Evolutionary conservation across 2,113 vertebrate genomes (phyloP).

Genomic region (Pituophis catenifer): DNA sequence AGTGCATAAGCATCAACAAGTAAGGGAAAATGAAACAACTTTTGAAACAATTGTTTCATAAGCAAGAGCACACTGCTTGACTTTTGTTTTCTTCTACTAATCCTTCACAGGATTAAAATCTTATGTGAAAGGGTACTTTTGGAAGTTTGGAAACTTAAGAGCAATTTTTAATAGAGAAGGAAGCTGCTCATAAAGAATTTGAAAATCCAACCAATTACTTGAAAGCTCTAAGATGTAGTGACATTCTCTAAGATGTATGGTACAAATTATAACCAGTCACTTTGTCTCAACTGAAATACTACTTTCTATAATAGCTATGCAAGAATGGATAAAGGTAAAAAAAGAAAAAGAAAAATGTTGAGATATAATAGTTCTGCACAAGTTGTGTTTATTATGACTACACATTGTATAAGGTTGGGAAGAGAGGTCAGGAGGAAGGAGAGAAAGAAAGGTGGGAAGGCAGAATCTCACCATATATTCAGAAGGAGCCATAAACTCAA

Average conservation of each 20-base stretch:
- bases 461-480: conserved; percentile 88
- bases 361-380: not conserved
- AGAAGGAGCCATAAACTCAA: conserved; percentile 97
- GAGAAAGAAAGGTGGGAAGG: not conserved
- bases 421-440: not conserved
- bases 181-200: not conserved
- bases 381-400: not conserved
- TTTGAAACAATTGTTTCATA: not conserved
- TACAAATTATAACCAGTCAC: not conserved
- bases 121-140: not conserved
- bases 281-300: not conserved
- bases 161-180: not conserved
- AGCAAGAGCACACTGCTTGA: not conserved
- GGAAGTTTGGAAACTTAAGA: not conserved
- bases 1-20: not conserved
- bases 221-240: not conserved
- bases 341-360: not conserved
- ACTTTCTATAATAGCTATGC: not conserved
- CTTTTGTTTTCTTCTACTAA: not conserved
- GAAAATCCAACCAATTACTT: not conserved
- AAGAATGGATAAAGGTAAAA: not conserved
- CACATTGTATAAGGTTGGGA: not conserved
- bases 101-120: not conserved
- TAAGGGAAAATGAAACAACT: not conserved
- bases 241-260: not conserved